Percentiles rank a stretch among this genome's conserved stretches.
Evolutionary conservation across 1,140 invertebrate genomes (phyloP).

Genomic region (Neomicropteryx cornuta): DNA sequence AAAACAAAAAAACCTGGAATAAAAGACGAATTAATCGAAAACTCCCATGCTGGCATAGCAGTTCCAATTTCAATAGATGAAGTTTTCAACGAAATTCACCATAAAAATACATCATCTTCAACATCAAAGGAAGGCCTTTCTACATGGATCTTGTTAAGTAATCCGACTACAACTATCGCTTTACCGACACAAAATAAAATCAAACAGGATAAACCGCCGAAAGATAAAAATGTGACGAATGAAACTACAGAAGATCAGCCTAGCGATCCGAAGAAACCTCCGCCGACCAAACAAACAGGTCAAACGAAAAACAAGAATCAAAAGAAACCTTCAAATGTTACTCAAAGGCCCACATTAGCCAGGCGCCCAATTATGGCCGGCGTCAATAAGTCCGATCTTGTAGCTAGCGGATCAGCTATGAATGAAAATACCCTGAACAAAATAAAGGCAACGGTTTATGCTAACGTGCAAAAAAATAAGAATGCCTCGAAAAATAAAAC

Average conservation of each 20-base stretch:
- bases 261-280: constrained; percentile 14
- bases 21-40: constrained; percentile 31
- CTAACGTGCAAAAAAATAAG: constrained; percentile 39
- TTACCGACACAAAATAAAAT: constrained; percentile 25
- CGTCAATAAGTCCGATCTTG: constrained; percentile 36
- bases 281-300: constrained; percentile 24
- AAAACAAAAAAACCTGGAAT: constrained; percentile 30
- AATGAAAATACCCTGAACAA: constrained; percentile 39
- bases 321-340: constrained; percentile 23
- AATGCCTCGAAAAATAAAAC: constrained; percentile 20
- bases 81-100: constrained; percentile 32
- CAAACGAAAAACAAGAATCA: constrained; percentile 25
- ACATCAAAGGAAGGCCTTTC: constrained; percentile 56
- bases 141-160: constrained; percentile 63
- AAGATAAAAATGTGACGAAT: constrained; percentile 12
- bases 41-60: constrained; percentile 43
- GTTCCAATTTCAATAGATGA: constrained; percentile 44
- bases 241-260: constrained; percentile 17
- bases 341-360: constrained; percentile 15
- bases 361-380: constrained; percentile 33
- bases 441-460: constrained; percentile 36
- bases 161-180: constrained; percentile 23
- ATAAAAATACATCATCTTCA: constrained; percentile 38
- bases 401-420: constrained; percentile 36
- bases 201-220: not conserved